Percentiles rank a stretch among this genome's conserved stretches.
phyloP scores from a whole-genome alignment of 2,113 vertebrate genomes.

The Pongo pygmaeus region DNA sequence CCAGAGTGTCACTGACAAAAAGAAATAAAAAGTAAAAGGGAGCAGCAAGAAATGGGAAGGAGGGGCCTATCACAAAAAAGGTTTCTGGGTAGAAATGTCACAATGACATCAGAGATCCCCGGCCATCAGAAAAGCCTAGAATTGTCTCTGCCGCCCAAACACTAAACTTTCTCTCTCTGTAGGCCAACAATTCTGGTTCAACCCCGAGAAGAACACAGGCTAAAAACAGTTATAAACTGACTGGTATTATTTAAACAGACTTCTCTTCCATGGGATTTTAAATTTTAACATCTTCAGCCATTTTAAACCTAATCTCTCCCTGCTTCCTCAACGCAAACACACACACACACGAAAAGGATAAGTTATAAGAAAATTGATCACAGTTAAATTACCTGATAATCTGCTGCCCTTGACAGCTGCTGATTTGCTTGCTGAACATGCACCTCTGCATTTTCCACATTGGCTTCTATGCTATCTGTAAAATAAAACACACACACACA shows the following conservation, averaged over 20 bases:
- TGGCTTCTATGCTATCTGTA: conserved; percentile 98
- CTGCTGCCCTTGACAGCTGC: conserved; percentile 91
- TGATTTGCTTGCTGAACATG: conserved; percentile 93
- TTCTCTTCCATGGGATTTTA: background rate
- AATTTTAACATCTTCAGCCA: background rate
- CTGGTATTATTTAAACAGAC: background rate
- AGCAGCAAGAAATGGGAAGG: background rate
- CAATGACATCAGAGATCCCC: background rate
- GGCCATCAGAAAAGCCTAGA: background rate
- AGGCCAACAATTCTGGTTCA: background rate
- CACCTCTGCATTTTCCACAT: conserved; percentile 93
- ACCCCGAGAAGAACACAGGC: background rate
- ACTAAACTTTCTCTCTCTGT: background rate
- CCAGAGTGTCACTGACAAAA: background rate
- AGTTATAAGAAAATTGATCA: background rate
- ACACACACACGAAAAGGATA: background rate
- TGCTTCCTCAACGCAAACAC: background rate
- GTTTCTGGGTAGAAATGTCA: background rate
- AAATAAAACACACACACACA: conserved; percentile 55
- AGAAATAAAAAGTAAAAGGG: background rate
- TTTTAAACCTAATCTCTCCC: background rate
- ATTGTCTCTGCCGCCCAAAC: background rate
- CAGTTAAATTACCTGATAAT: conserved; percentile 91
- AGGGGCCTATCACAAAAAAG: background rate
- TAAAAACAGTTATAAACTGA: background rate